Base-by-base conservation (phyloP, 2,888 invertebrate genomes). In the Andrena bicolor region DNA sequence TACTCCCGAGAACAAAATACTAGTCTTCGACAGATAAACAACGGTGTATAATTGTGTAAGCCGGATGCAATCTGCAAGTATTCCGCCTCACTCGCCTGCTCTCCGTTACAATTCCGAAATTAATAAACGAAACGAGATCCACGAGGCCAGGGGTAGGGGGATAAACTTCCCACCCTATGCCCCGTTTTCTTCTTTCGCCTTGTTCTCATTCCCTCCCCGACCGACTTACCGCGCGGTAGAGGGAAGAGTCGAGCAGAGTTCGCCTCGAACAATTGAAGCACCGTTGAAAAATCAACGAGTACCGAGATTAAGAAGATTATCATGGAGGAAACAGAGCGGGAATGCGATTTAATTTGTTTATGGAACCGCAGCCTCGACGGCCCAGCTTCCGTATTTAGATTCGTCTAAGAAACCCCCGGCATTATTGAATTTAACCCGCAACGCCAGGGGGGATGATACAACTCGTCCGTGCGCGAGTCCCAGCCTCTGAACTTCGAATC, bases 351-450 rank as follows among this genome's bases (percentile, higher is more conserved):
- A 69, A 66, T 76, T 76, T 74, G 56, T 75, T 49, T 26, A 32
- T n/a, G 26, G n/a, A 58, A 20, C 16, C 10, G 30, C 23, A 10
- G 10, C 4, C 20, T n/a, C 16, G 1, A 10, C 6, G 26, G 16
- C 26, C n/a, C 20, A 26, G 13, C 28, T 13, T 32, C 23, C 16
- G n/a, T 35, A 60, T 60, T 81, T 65, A 23, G n/a, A 53, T 10
- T 20, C 26, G n/a, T 32, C 8, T 20, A 30, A 49, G 23, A 23
- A 60, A 35, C n/a, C 60, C 41, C 16, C 26, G 41, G 30, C 70
- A 26, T 77, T 70, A 64, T 71, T 66, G 58, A 77, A 74, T 77
- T 78, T 49, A 49, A 49, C 56, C 56, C 13, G 41, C 48, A 75
- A 74, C 30, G 63, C 68, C 16, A 20, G 58, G 26, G n/a, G 7